Evolutionary conservation across 2,888 invertebrate species (phyloP), one percentile per base, ranked within the genome.

Genomic region (Leptinotarsa haldemani): DNA sequence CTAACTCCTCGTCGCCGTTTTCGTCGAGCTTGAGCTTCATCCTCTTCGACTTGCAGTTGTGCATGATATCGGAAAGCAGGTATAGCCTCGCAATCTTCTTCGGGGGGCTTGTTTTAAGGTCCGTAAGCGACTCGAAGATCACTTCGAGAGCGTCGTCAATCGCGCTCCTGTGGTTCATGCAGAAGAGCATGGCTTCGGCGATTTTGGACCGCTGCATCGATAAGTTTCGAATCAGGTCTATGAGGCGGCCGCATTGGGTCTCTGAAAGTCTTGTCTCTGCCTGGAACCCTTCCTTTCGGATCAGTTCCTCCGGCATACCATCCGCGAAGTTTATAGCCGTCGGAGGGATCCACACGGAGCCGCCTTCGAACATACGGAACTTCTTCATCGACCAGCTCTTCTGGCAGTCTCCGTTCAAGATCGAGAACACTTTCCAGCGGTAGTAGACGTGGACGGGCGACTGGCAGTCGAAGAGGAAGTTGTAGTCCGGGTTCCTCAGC

Each of bases 171-270:
- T 99, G 98, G 85, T 98, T 97, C 78, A 99, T 93, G 87, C 98
- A 99, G 91, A 98, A 99, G 69, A 97, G 94, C 98, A 99, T 99
- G 16, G 94, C 95, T 85, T 97, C 96, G 12, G 94, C 96, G 73
- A 99, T 92, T 85, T 93, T 93, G 70, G 89, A 85, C 69, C 94
- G 91, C 79, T 93, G 92, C 4, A 95, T 94, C 0, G 93, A 93
- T 84, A 99, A 90, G 76, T 92, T 92, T 40, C 96, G 92, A 78
- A 99, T 90, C 81, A 97, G 89, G 86, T 95, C 94, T 86, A 98
- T 97, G 30, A 99, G 89, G 0, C 96, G 91, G 84, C 95, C 94
- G 80, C 96, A 91, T 88, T 98, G 97, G 77, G 92, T 92, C 83
- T 92, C 92, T 1, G 93, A 93, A 40, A 94, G 88, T 61, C 93